Base-by-base conservation (phyloP, 2,113 vertebrate species). In the Chrysemys picta region DNA sequence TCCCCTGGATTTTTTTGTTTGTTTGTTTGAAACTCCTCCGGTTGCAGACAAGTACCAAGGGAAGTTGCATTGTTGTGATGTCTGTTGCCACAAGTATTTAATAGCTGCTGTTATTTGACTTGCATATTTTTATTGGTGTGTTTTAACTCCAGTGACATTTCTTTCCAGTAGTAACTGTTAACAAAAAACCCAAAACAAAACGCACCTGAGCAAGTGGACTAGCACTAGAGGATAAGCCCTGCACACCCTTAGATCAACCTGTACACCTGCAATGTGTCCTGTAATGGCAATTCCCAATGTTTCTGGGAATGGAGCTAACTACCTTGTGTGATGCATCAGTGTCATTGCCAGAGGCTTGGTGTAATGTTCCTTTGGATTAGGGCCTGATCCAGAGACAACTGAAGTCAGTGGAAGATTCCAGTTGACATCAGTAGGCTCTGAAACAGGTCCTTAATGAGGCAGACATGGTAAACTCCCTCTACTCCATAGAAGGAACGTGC, bases 161-260 rank as follows among this genome's bases (percentile, higher is more conserved):
- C 89, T 89, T 86, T n/a, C 50, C 65, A 45, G 85, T 75, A 95
- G 65, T 85, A 85, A 85, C 90, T 88, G 65, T 92, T 92, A 93
- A 95, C 92, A 59, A 57, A 52, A 25, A 35, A 93, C 91, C 91
- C 65, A 42, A 56, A 35, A 38, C 3, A 11, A 86, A 91, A 11
- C 5, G 31, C 21, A 22, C 10, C 14, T 91, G 87, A 12, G 89
- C 65, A 22, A 0, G 10, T 87, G 50, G 53, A 21, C 50, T 1
- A 17, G 11, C 38, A 22, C 2, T 38, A 5, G 27, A 50, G 21
- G 53, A 72, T 59, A 84, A 10, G 9, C 79, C 5, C 19, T 84
- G 8, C 13, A 59, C 79, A 8, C n/a, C 27, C 8, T 4, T 38
- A 75, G 72, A 4, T 45, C 42, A 11, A 45, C 22, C 72, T 45